These are phyloP conservation scores for Poeciliopsis infans DNA, from an alignment of 2,797 vertebrate species.

Conservation along the genomic window DNA sequence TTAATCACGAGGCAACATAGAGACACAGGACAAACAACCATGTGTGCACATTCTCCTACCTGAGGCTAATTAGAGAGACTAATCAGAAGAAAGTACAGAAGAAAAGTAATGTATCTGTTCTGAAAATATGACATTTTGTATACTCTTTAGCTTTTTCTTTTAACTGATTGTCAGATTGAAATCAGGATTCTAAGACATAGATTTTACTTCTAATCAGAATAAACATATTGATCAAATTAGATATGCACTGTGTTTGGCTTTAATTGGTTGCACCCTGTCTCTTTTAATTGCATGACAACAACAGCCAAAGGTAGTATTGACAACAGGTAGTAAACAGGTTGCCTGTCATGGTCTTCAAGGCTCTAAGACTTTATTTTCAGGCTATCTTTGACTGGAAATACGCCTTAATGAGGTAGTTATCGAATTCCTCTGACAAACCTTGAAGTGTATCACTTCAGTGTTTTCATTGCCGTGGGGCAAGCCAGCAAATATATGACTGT, in stretches of 20 bases:
- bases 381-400: not conserved
- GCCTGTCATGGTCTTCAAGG: conserved; percentile 5
- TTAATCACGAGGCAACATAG: not conserved
- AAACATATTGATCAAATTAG: not conserved
- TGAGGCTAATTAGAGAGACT: not conserved
- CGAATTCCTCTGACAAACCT: conserved; percentile 35
- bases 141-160: not conserved
- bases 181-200: not conserved
- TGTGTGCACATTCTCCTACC: not conserved
- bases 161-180: not conserved
- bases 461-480: conserved; percentile 42
- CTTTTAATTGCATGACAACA: conserved; percentile 17
- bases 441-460: conserved; percentile 34
- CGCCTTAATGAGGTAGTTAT: conserved; percentile 30
- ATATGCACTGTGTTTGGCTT: conserved; percentile 6
- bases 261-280: conserved; percentile 8
- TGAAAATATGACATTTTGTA: not conserved
- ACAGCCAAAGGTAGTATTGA: not conserved
- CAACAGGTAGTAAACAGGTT: conserved; percentile 6
- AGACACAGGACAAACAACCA: not conserved
- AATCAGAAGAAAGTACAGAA: not conserved
- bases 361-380: conserved; percentile 28
- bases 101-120: not conserved
- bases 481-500: conserved; percentile 34
- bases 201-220: not conserved